Evolutionary conservation across 2,113 vertebrate genomes (phyloP).

Genomic region (Typhlomys cinereus): DNA sequence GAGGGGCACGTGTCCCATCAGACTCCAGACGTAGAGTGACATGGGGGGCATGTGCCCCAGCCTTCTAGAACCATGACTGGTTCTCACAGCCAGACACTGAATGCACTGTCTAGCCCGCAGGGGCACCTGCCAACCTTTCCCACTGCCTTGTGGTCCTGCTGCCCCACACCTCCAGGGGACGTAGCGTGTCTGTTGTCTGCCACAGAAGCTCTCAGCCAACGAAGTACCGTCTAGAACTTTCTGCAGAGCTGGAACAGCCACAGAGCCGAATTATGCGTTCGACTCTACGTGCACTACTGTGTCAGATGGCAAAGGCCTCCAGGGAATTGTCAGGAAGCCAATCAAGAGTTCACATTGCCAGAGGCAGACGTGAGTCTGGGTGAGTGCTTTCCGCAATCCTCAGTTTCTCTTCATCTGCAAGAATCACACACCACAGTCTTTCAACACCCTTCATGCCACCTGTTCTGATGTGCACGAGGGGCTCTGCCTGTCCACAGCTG

Average conservation of each 20-base stretch:
- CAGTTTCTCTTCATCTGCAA: no score
- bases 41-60: no score
- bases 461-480: not conserved
- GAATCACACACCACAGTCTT: not conserved
- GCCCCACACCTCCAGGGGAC: not conserved
- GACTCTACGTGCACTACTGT: fast-evolving
- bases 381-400: not conserved
- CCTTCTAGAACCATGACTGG: no score
- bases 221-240: not conserved
- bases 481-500: not conserved
- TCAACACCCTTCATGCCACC: no score
- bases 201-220: not conserved
- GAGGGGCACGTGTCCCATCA: no score
- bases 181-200: not conserved
- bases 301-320: no score
- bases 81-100: not conserved
- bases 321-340: not conserved
- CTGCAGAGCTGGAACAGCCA: not conserved
- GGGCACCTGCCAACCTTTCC: no score
- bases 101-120: no score
- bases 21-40: no score
- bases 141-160: fast-evolving
- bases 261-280: not conserved
- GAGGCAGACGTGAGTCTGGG: no score
- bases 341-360: no score